Conservation (phyloP, 2,113 vertebrate species). For the Pipra filicauda region DNA sequence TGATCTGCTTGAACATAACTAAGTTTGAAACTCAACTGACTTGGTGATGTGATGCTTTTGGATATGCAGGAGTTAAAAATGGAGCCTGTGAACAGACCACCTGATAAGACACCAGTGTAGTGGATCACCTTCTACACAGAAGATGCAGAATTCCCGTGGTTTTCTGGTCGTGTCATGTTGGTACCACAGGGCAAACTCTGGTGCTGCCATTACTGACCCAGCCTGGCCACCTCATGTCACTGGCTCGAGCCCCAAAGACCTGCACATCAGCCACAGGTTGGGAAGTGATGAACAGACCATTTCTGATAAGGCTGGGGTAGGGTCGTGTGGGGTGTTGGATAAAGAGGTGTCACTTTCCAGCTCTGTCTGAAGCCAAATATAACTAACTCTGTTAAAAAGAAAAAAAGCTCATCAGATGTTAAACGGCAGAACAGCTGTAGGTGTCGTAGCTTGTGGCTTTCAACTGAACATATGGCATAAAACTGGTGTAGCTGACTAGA, state of each 20-base stretch:
- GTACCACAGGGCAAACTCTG: accelerated
- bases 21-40: neutral
- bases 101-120: neutral
- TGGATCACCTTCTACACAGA: neutral
- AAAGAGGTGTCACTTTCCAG: neutral
- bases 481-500: slow-evolving; percentile 14
- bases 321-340: neutral
- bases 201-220: neutral
- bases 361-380: slow-evolving; percentile 34
- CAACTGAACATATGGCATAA: neutral
- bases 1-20: neutral
- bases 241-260: neutral
- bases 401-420: slow-evolving; percentile 23
- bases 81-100: neutral
- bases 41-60: neutral
- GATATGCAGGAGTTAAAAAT: neutral
- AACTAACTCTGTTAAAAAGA: slow-evolving; percentile 39
- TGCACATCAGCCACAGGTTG: accelerated
- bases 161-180: neutral
- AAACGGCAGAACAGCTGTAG: slow-evolving; percentile 55
- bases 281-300: neutral
- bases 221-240: accelerated
- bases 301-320: neutral
- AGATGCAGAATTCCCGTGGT: neutral
- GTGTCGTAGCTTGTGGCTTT: slow-evolving; percentile 33